phyloP scores from a whole-genome alignment of 1,140 invertebrate species.

The Druon quercuslanigerum region DNA sequence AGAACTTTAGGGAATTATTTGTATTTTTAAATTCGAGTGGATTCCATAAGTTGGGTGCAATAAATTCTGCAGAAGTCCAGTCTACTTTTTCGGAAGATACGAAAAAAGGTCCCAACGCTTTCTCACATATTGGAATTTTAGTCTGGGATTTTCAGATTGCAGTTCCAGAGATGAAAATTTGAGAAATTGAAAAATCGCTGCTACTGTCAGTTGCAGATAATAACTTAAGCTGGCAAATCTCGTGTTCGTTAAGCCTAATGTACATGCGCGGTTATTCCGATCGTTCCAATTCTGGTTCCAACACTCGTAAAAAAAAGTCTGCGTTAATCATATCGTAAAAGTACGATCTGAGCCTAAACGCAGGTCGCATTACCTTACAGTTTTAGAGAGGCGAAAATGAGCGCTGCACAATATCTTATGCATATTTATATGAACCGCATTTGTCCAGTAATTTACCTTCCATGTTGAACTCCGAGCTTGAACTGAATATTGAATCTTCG shows the following conservation, averaged over 20 bases:
- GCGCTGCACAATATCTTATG: conserved; percentile 26
- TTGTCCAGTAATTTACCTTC: conserved; percentile 31
- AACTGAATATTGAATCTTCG: conserved; percentile 25
- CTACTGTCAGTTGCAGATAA: neutral
- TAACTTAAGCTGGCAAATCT: neutral
- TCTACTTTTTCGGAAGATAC: neutral
- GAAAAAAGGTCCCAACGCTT: neutral
- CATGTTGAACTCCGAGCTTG: conserved; percentile 30
- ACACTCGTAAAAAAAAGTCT: conserved; percentile 23
- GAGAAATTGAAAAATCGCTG: neutral
- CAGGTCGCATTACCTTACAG: conserved; percentile 18
- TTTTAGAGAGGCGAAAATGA: conserved; percentile 23
- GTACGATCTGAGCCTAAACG: conserved; percentile 27
- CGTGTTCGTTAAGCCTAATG: conserved; percentile 7
- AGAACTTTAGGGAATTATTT: no score
- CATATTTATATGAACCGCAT: conserved; percentile 30
- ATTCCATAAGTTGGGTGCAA: no score
- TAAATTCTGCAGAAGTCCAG: no score
- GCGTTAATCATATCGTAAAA: conserved; percentile 27
- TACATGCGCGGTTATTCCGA: neutral
- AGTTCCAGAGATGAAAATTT: no score
- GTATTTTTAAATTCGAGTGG: no score
- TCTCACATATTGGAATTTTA: neutral
- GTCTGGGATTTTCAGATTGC: neutral
- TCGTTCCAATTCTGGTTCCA: conserved; percentile 14